Evolutionary conservation across 2,797 vertebrate species (phyloP), one percentile per base, ranked within the genome.

Genomic region (Anas bernieri): DNA sequence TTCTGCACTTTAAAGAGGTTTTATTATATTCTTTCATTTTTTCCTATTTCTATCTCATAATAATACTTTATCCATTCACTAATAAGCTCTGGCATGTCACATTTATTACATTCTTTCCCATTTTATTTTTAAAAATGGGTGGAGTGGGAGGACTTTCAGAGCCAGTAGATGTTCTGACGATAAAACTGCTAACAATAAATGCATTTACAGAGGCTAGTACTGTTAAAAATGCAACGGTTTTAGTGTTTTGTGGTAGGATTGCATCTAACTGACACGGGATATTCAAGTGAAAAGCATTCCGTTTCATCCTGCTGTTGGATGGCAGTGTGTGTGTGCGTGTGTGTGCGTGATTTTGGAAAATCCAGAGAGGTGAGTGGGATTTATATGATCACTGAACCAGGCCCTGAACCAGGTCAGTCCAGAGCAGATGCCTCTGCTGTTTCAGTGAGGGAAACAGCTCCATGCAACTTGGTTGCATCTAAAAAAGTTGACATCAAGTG

Each of bases 261-360:
- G 30, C 21, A 8, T 17, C 12, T 21, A 33, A 26, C 12, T 23
- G 31, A 22, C 0, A 0, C 1, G 21, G 35, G 54, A 18, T 73
- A 6, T 11, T 62, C 39, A 26, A 30, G 11, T 16, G 28, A 50
- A 18, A 5, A 6, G 18, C 17, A 12, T 8, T 17, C 28, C 0
- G 0, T 35, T 72, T 50, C 23, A 12, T 39, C 22, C n/a, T 21
- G 28, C 31, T 39, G 8, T 9, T 45, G 37, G 50, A 9, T 31
- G 15, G 18, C 46, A 23, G 12, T 46, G 17, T 21, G 48, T 46
- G 11, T 6, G 46, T 46, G 46, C 2, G 11, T 48, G 12, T 15
- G 11, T 48, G 12, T 15, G 25, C 3, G 8, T 30, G 21, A 52
- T 52, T 15, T 43, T 16, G 28, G 41, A 58, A 17, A 54, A 31